Conservation (phyloP, 2,113 vertebrate genomes). For the Peucedramus taeniatus region DNA sequence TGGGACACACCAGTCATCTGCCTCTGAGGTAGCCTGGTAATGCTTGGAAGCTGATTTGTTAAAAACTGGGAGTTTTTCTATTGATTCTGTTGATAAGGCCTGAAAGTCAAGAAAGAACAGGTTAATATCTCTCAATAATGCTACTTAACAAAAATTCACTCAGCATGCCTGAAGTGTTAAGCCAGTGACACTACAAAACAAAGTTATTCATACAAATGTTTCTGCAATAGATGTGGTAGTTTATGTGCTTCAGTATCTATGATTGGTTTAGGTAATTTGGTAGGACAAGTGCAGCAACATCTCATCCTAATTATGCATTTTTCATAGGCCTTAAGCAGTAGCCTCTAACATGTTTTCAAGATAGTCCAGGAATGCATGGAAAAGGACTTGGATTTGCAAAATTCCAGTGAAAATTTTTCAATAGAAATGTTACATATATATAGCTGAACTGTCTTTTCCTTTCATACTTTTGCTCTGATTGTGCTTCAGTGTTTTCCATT, state of each 20-base stretch:
- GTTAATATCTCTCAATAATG: neutral
- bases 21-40: conserved; percentile 85
- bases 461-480: neutral
- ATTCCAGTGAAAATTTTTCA: neutral
- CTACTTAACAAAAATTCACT: neutral
- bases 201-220: neutral
- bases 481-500: neutral
- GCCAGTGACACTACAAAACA: neutral
- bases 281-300: neutral
- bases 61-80: conserved; percentile 96
- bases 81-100: conserved; percentile 92
- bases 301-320: neutral
- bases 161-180: neutral
- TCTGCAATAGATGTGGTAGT: neutral
- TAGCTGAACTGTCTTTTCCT: neutral
- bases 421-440: neutral
- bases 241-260: neutral
- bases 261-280: neutral
- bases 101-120: conserved; percentile 27
- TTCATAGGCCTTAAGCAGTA: neutral
- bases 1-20: conserved; percentile 95
- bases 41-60: conserved; percentile 93
- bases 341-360: neutral
- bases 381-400: neutral
- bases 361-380: neutral